Evolutionary conservation across 2,113 vertebrate species (phyloP), one percentile per base, ranked within the genome.

Genomic region (Podilymbus podiceps): DNA sequence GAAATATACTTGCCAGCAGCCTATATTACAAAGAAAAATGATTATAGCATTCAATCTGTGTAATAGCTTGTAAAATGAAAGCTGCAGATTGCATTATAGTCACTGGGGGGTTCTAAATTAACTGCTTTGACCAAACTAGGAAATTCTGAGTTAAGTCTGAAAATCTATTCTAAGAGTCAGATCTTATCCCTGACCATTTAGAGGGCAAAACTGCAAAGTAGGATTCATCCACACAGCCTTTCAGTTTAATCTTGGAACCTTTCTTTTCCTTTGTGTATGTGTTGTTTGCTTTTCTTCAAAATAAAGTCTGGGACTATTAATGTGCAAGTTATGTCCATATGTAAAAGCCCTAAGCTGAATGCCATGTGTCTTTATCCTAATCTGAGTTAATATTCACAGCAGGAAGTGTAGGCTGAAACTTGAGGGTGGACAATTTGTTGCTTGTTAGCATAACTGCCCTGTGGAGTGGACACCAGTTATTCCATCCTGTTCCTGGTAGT

Each of bases 21-120:
- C 33, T 64, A 2, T 84, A 74, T 84, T 67, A 21, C 52, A 71
- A 89, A 89, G 55, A 74, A 78, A 77, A 88, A 80, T 9, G 0
- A 40, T 72, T 52, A 52, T 44, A 68, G 47, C 47, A 18, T 87
- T 91, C 52, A 31, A 24, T 67, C 52, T 75, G 44, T 81, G 49
- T 59, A 78, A 81, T 21, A 71, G 52, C 52, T 93, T 71, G 60
- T 67, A 87, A 89, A 94, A 82, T 75, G 52, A 94, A 95, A 78
- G n/a, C 60, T 85, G 47, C 18, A 55, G 60, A 52, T 92, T 86
- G 50, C 44, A 35, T 80, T 96, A 86, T 55, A 87, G n/a, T 84
- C 72, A 89, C 60, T 74, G 31, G 4, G 66, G 31, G 6, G 2
- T n/a, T 96, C 76, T 84, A 62, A 90, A 93, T 95, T 90, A 75